Evolutionary conservation across 2,113 vertebrate species (phyloP).

Genomic region (Cepphus grylle): DNA sequence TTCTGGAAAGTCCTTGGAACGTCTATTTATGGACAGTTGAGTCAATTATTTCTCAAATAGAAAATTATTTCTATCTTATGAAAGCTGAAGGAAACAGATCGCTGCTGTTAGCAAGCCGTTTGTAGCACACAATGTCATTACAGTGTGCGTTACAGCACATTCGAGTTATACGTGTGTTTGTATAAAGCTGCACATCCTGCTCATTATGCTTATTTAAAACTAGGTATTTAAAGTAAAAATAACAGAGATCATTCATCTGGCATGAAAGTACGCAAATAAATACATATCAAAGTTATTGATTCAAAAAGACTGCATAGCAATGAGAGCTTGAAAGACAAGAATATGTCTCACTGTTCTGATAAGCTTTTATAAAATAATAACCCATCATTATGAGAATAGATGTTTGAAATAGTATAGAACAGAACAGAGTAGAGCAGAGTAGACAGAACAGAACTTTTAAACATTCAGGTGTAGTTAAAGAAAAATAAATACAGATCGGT

Average conservation of each 20-base stretch:
- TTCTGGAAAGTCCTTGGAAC: background rate
- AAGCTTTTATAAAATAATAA: background rate
- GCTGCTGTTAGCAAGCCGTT: background rate
- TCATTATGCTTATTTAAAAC: background rate
- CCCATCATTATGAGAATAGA: background rate
- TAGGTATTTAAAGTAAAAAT: background rate
- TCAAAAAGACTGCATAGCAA: background rate
- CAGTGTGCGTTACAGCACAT: background rate
- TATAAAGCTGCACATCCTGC: background rate
- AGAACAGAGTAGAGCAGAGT: background rate
- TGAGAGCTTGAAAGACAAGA: background rate
- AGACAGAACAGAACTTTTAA: background rate
- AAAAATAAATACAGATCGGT: background rate
- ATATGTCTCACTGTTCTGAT: background rate
- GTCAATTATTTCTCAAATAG: background rate
- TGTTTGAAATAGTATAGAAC: background rate
- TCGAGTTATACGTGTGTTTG: background rate
- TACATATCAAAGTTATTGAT: background rate
- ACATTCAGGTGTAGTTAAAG: background rate
- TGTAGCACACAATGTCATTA: background rate
- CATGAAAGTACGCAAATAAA: background rate
- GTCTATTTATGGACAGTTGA: background rate
- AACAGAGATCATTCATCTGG: background rate
- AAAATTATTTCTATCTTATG: background rate
- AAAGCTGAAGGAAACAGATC: background rate